Evolutionary conservation across 2,797 vertebrate species (phyloP).

Genomic region (Hypotaenidia okinawae): DNA sequence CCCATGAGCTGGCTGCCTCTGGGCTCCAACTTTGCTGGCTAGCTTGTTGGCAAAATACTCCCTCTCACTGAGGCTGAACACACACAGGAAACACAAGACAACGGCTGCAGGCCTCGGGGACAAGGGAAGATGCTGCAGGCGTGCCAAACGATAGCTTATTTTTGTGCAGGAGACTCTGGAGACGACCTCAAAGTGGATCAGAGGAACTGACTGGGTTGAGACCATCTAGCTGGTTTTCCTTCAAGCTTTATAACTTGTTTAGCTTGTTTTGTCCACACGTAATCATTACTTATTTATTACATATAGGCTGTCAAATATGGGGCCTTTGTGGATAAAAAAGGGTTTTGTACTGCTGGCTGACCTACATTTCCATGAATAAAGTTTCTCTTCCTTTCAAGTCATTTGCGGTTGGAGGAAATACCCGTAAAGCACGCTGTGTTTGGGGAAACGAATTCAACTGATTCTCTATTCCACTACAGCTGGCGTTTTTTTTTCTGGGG

Average conservation of each 20-base stretch:
- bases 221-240: neutral
- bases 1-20: neutral
- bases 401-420: conserved; percentile 15
- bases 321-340: conserved; percentile 3
- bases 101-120: neutral
- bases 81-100: neutral
- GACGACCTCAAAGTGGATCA: neutral
- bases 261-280: neutral
- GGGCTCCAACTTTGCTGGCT: neutral
- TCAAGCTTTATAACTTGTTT: neutral
- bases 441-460: conserved; percentile 28
- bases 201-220: neutral
- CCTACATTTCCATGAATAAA: conserved; percentile 43
- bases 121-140: neutral
- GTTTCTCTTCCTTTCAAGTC: conserved; percentile 46
- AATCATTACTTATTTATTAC: conserved; percentile 51
- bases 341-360: neutral
- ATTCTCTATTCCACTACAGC: conserved; percentile 22
- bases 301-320: conserved; percentile 4
- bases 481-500: neutral
- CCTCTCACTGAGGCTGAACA: too few species aligned
- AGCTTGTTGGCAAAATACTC: rapidly evolving
- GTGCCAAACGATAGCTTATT: rapidly evolving
- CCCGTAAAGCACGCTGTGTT: neutral
- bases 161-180: neutral